These are phyloP conservation scores for Ailuropoda melanoleuca DNA, from an alignment of 2,113 vertebrate species.

Conservation along the genomic window DNA sequence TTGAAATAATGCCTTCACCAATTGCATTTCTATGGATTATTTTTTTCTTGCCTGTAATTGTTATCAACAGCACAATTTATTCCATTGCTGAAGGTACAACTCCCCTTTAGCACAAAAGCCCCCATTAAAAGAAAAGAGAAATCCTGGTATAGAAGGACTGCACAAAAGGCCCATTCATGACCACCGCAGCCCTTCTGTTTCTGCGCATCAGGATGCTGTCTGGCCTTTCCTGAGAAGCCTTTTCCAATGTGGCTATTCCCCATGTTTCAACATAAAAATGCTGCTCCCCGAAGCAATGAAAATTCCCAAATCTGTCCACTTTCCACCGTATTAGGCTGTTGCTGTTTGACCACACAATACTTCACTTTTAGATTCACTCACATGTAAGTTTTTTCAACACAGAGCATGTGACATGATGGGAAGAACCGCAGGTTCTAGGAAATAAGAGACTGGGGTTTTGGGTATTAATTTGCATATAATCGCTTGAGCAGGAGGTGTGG, in stretches of 20 bases:
- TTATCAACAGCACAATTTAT: not conserved
- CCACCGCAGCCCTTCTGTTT: not conserved
- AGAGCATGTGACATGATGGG: not conserved
- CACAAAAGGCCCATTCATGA: not conserved
- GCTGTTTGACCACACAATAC: not conserved
- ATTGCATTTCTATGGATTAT: not conserved
- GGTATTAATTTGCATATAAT: slow-evolving; percentile 33
- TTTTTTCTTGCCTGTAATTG: not conserved
- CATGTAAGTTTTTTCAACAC: not conserved
- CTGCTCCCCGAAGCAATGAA: not conserved
- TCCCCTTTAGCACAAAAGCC: not conserved
- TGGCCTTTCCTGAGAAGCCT: not conserved
- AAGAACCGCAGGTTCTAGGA: not conserved
- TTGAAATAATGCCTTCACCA: slow-evolving; percentile 31
- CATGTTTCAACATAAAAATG: not conserved
- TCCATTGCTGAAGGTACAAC: not conserved
- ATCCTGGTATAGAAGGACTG: not conserved
- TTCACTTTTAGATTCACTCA: not conserved
- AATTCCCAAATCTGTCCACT: not conserved
- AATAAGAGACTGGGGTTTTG: not conserved
- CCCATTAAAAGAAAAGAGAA: not conserved
- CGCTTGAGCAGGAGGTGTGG: not conserved
- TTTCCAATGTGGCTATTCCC: not conserved
- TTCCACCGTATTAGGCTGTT: not conserved
- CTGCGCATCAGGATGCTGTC: not conserved